A percentile compares a stretch with the other conserved stretches of the same genome.
Conservation (phyloP, 2,113 vertebrate genomes). For the Cyphomyrus plagiostoma region DNA sequence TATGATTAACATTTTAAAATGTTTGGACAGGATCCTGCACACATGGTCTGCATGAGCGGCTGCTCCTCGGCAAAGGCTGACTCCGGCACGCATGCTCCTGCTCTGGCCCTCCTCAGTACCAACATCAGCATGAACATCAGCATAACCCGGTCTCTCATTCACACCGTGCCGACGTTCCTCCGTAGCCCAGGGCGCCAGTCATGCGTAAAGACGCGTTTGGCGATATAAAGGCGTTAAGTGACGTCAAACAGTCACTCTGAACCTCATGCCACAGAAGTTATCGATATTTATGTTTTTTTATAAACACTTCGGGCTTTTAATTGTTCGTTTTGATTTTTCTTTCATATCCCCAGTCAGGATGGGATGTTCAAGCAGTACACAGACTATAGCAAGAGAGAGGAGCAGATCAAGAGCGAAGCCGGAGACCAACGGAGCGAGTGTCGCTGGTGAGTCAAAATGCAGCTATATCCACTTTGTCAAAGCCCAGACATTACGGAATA, state of each 20-base stretch:
- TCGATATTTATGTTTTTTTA: neutral
- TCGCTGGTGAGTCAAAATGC: conserved; percentile 38
- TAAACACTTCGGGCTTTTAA: neutral
- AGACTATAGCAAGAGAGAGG: conserved; percentile 34
- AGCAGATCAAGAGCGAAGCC: conserved; percentile 22
- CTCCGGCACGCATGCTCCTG: neutral
- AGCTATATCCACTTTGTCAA: conserved; percentile 37
- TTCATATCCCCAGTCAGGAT: conserved; percentile 42
- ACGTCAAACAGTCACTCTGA: neutral
- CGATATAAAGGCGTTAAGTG: neutral
- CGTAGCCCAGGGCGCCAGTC: neutral
- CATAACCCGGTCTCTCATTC: neutral
- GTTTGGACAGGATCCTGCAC: neutral
- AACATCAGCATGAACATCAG: neutral
- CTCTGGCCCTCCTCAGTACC: neutral
- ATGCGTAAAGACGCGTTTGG: neutral
- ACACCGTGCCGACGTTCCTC: neutral
- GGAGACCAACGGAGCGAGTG: conserved; percentile 22
- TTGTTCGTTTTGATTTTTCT: neutral
- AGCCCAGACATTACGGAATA: too few relatives aligned
- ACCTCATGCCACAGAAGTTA: neutral
- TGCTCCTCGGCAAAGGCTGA: neutral
- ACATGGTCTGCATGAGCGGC: neutral
- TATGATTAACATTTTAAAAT: neutral
- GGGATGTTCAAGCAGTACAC: conserved; percentile 39